A percentile compares a stretch with the other conserved stretches of the same genome.
These are phyloP conservation scores for Cephus pulcher DNA, from an alignment of 2,888 invertebrate genomes.

Conservation along the genomic window DNA sequence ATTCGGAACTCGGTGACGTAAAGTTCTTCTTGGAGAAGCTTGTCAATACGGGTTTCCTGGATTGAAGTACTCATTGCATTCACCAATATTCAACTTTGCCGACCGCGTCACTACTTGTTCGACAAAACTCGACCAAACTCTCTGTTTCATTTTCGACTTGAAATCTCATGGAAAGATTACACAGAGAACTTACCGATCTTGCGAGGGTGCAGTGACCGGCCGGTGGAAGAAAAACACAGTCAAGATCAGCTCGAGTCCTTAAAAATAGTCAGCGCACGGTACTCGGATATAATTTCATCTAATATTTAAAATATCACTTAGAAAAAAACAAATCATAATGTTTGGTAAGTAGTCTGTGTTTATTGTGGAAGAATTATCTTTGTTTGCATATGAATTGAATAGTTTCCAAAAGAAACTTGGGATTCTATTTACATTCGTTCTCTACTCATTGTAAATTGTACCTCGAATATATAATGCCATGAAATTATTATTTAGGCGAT, in stretches of 20 bases:
- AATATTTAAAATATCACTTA: neutral
- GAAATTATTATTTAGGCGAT: too few relatives aligned
- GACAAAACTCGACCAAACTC: neutral
- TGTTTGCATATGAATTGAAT: neutral
- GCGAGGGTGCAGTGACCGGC: neutral
- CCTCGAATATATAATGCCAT: too few relatives aligned
- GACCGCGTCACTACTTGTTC: neutral
- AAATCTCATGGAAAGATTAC: neutral
- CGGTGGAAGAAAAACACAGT: neutral
- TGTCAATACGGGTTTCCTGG: slow-evolving; percentile 95
- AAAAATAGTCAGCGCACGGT: neutral
- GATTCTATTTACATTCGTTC: too few relatives aligned
- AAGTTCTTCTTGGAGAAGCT: slow-evolving; percentile 96
- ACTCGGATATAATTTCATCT: neutral
- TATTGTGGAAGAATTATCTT: neutral
- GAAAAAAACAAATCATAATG: neutral
- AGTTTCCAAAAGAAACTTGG: neutral
- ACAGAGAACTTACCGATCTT: neutral
- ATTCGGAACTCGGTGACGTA: slow-evolving; percentile 93
- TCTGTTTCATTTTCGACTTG: neutral
- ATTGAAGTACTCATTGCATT: slow-evolving; percentile 71
- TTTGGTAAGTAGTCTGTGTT: neutral
- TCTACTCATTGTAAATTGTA: too few relatives aligned
- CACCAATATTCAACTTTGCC: neutral
- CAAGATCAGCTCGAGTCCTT: neutral